phyloP scores from a whole-genome alignment of 2,888 invertebrate species.

The Lasioglossum zephyrum region DNA sequence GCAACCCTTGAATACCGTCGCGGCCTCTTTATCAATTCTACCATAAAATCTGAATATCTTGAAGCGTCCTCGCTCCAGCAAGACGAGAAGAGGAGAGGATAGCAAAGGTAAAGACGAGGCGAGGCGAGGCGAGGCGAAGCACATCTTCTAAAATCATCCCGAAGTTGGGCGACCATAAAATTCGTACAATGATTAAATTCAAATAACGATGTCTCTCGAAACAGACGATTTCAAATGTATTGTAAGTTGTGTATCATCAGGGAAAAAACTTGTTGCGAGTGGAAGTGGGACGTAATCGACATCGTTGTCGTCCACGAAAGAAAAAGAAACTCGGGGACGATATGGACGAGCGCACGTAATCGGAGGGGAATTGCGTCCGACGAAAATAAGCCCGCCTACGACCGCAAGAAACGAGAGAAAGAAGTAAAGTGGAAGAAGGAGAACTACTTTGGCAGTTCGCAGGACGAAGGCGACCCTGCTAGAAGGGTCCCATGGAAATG shows the following conservation, averaged over 20 bases:
- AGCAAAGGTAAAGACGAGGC: background rate
- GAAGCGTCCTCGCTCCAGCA: background rate
- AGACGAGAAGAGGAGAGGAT: background rate
- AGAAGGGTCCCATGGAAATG: too few relatives aligned
- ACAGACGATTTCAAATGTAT: too few relatives aligned
- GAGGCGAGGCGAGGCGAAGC: background rate
- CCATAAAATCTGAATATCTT: slow-evolving; percentile 22
- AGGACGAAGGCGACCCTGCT: background rate
- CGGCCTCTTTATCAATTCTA: slow-evolving; percentile 38
- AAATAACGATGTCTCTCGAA: background rate
- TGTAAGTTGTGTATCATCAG: background rate
- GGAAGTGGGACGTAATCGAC: background rate
- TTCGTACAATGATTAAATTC: background rate
- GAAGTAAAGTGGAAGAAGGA: too few relatives aligned
- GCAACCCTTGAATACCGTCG: slow-evolving; percentile 40
- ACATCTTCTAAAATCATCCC: background rate
- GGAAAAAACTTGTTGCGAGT: background rate
- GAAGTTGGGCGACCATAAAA: background rate
- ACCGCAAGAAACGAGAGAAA: background rate
- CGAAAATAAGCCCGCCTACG: background rate
- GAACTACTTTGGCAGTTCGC: background rate
- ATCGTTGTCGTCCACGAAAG: background rate
- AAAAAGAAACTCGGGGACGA: background rate
- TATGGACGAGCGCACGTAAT: background rate
- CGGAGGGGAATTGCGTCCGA: background rate